Conservation (phyloP, 2,888 invertebrate genomes). For the Troides aeacus region DNA sequence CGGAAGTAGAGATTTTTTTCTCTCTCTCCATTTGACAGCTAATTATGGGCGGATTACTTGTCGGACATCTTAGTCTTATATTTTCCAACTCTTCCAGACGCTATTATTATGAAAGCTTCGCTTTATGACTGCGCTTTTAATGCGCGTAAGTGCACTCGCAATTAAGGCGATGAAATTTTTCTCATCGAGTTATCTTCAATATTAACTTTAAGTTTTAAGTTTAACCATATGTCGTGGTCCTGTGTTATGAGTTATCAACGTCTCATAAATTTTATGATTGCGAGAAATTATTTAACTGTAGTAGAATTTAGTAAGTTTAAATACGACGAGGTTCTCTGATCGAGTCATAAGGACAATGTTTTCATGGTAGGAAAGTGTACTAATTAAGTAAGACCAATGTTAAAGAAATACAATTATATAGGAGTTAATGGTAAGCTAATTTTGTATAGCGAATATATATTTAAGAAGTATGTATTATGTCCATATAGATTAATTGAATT, state of each 20-base stretch:
- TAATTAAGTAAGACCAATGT: too few relatives aligned
- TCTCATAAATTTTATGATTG: too few relatives aligned
- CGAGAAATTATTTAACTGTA: too few relatives aligned
- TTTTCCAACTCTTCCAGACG: neutral
- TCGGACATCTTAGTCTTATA: neutral
- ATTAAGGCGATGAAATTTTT: conserved; percentile 13
- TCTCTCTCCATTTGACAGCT: neutral
- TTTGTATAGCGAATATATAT: too few relatives aligned
- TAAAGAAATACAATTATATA: too few relatives aligned
- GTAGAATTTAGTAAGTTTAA: too few relatives aligned
- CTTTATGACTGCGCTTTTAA: neutral
- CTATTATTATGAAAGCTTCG: conserved; percentile 2
- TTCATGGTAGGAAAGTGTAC: too few relatives aligned
- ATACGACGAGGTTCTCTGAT: too few relatives aligned
- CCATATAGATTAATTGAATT: too few relatives aligned
- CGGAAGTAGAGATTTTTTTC: neutral
- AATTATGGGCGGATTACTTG: conserved; percentile 5
- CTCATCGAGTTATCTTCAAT: conserved; percentile 11
- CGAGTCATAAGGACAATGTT: too few relatives aligned
- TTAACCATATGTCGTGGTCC: conserved; percentile 11
- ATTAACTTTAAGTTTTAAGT: conserved; percentile 10
- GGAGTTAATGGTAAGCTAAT: too few relatives aligned
- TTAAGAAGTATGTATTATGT: too few relatives aligned
- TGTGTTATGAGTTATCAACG: neutral
- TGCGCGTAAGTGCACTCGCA: conserved; percentile 8